Base-by-base conservation (phyloP, 2,888 invertebrate genomes). In the Trachelus tabidus region DNA sequence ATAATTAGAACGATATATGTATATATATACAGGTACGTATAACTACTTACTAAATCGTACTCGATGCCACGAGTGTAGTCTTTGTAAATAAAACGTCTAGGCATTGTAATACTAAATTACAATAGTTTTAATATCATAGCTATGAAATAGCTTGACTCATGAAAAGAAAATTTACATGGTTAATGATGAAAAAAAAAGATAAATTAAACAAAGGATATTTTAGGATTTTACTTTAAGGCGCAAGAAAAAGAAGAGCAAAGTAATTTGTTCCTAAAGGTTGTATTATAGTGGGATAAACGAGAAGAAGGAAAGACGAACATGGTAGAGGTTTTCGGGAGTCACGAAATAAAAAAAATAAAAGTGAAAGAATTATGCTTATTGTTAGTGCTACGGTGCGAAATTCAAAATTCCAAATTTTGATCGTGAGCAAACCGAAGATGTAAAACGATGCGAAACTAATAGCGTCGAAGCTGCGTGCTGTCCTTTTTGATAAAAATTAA, bases 351-450 rank as follows among this genome's bases (percentile, higher is more conserved):
- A 81, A 80, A 73, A 73, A 37, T 4, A 79, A 80, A 78, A 79
- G 68, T 76, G 68, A 75, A 79, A 73, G 68, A 77, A 74, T 73
- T 77, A 79, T 79, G 80, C 56, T 56, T 56, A 56, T 56, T 23
- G 23, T 56, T 56, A 56, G 56, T 56, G 56, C 23, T 56, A 56
- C 34, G 78, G 79, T 75, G 81, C 81, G 79, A 83, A 87, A 87
- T 89, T 90, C 89, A 88, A 91, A 91, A 91, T 91, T 91, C 90
- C 87, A 90, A 91, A 91, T 91, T 91, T 89, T 89, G 88, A 89
- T 89, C 86, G 85, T 83, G 85, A 82, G 83, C 81, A 78, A 81
- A 68, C 71, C 68, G 73, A 69, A 81, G 77, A 81, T 81, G 80
- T 78, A 73, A 12, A 6, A 71, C 69, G 69, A 34, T 12, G 75